phyloP scores from a whole-genome alignment of 2,888 invertebrate species.

The Drosophila ustulata region DNA sequence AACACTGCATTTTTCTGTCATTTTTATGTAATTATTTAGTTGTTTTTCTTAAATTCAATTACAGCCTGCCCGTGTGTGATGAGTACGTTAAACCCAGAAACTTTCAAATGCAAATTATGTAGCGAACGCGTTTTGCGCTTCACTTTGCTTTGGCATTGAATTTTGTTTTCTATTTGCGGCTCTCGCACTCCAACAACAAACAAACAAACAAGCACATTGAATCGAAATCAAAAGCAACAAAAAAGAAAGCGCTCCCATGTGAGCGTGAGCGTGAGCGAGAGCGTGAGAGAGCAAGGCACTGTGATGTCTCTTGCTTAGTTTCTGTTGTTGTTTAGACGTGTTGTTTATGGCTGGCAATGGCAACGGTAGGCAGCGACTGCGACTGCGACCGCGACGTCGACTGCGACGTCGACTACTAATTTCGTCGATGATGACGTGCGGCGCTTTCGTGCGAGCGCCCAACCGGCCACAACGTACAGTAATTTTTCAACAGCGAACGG shows the following conservation, averaged over 20 bases:
- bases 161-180: constrained; percentile 69
- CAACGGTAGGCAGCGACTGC: constrained; percentile 21
- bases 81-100: constrained; percentile 37
- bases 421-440: constrained; percentile 79
- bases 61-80: constrained; percentile 8
- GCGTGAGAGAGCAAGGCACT: constrained; percentile 30
- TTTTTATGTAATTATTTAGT: not conserved
- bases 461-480: constrained; percentile 71
- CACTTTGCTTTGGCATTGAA: constrained; percentile 30
- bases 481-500: constrained; percentile 73
- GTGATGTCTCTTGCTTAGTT: not conserved
- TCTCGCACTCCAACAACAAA: constrained; percentile 39
- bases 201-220: constrained; percentile 26
- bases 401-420: constrained; percentile 61
- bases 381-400: constrained; percentile 18
- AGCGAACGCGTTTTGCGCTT: constrained; percentile 42
- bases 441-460: constrained; percentile 71
- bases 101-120: constrained; percentile 36
- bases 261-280: constrained; percentile 23
- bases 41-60: not conserved
- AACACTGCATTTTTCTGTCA: not conserved
- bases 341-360: constrained; percentile 34
- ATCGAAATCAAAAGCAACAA: constrained; percentile 20
- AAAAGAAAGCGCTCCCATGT: constrained; percentile 42
- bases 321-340: constrained; percentile 12